These are phyloP conservation scores for Eristalinus sepulchralis DNA, from an alignment of 2,888 invertebrate species.

Conservation along the genomic window DNA sequence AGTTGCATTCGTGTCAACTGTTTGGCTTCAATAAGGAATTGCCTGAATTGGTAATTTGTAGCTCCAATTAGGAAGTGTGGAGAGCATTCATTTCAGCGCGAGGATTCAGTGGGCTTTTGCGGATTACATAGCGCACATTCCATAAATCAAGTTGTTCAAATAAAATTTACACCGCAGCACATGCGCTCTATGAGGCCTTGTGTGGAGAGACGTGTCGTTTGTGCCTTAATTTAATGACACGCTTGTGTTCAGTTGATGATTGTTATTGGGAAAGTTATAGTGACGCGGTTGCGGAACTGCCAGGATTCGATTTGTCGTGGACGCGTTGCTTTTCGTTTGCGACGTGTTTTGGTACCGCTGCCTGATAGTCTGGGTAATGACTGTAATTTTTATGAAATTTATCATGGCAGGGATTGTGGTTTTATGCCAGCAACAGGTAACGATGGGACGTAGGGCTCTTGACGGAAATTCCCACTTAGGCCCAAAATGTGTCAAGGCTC, in stretches of 20 bases:
- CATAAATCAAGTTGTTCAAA: conserved; percentile 49
- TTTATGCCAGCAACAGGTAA: too few relatives aligned
- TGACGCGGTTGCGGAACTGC: neutral
- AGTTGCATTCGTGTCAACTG: conserved; percentile 64
- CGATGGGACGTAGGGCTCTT: too few relatives aligned
- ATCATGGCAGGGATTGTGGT: neutral
- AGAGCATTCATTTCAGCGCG: conserved; percentile 40
- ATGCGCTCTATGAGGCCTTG: neutral
- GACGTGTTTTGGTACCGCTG: neutral
- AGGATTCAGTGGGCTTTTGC: conserved; percentile 43
- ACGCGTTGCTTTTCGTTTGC: neutral
- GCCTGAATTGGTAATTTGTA: conserved; percentile 68
- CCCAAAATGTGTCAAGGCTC: too few relatives aligned
- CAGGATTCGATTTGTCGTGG: neutral
- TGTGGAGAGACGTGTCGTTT: neutral
- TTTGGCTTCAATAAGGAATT: conserved; percentile 63
- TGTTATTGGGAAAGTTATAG: neutral
- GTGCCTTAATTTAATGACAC: conserved; percentile 34
- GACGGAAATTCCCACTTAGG: too few relatives aligned
- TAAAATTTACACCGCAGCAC: conserved; percentile 33
- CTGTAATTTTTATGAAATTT: neutral
- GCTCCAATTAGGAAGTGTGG: conserved; percentile 65
- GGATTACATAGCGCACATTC: conserved; percentile 23
- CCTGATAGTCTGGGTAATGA: neutral
- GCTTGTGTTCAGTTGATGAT: neutral